Base-by-base conservation (phyloP, 37 sponge, comb jelly and placozoan genomes). In the Mnemiopsis leidyi region DNA sequence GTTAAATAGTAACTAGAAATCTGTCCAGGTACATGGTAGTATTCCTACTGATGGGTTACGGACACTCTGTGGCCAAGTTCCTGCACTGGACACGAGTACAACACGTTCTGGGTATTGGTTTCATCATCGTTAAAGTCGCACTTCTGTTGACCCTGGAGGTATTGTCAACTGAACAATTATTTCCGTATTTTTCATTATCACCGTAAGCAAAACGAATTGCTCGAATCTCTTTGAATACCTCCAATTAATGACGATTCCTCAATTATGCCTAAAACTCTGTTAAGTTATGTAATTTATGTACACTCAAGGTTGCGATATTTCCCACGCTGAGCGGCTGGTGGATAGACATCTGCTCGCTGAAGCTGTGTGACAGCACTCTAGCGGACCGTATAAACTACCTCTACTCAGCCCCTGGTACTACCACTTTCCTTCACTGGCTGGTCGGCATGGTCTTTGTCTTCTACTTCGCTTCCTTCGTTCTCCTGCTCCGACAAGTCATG, bases 261-360 rank as follows among this genome's bases (percentile, higher is more conserved):
- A n/a, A n/a, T n/a, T n/a, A n/a, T n/a, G n/a, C n/a, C n/a, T n/a
- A n/a, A n/a, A n/a, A n/a, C n/a, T n/a, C n/a, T n/a, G n/a, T n/a
- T n/a, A n/a, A n/a, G n/a, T n/a, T n/a, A n/a, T n/a, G n/a, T n/a
- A n/a, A n/a, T n/a, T n/a, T n/a, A n/a, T 97, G n/a, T n/a, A n/a
- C n/a, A n/a, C n/a, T n/a, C 5, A 96, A 97, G 94, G 97, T 98
- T 92, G 96, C 95, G 5, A 92, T 98, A 2, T 98, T 98, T 73
- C 98, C 98, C 21, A 92, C 95, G 26, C 92, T 96, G 93, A 96
- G 98, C 93, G 98, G 98, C 31, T 98, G 97, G 97, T 98, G 98
- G 98, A 95, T 98, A 35, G 97, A 98, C 94, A 96, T 98, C 69
- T 98, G 98, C 92, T 95, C 97, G 0, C 95, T 97, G 21, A 79